Conservation (phyloP, 2,113 vertebrate species). For the Todiramphus chloris region DNA sequence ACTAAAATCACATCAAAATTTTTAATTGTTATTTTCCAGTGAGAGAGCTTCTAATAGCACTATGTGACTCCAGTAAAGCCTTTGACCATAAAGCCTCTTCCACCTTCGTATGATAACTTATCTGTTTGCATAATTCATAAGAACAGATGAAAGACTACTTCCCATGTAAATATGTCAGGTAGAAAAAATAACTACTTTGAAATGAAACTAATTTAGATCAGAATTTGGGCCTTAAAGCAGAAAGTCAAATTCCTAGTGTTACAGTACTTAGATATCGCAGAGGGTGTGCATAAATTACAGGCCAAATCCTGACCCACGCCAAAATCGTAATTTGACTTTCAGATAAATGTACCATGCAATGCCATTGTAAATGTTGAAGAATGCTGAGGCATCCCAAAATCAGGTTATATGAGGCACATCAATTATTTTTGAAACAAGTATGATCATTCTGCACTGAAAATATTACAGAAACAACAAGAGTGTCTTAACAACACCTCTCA, state of each 20-base stretch:
- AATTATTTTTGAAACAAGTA: neutral
- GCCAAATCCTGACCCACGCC: neutral
- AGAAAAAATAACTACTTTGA: constrained; percentile 25
- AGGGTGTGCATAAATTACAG: neutral
- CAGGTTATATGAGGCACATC: neutral
- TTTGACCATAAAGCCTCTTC: constrained; percentile 11
- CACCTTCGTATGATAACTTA: neutral
- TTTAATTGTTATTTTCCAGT: constrained; percentile 23
- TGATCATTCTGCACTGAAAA: neutral
- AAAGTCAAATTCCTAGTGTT: neutral
- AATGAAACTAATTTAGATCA: neutral
- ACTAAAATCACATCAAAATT: neutral
- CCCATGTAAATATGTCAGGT: neutral
- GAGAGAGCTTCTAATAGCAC: neutral
- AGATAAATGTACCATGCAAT: neutral
- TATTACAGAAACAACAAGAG: neutral
- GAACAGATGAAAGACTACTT: constrained; percentile 22
- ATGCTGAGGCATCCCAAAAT: neutral
- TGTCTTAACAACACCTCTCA: neutral
- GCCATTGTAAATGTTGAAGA: neutral
- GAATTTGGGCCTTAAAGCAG: neutral
- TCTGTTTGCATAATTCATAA: constrained; percentile 54
- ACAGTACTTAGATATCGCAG: neutral
- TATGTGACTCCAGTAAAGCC: neutral
- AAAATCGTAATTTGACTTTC: neutral